Evolutionary conservation across 2,797 vertebrate species (phyloP), one percentile per base, ranked within the genome.

Genomic region (Fistularia tabacaria): DNA sequence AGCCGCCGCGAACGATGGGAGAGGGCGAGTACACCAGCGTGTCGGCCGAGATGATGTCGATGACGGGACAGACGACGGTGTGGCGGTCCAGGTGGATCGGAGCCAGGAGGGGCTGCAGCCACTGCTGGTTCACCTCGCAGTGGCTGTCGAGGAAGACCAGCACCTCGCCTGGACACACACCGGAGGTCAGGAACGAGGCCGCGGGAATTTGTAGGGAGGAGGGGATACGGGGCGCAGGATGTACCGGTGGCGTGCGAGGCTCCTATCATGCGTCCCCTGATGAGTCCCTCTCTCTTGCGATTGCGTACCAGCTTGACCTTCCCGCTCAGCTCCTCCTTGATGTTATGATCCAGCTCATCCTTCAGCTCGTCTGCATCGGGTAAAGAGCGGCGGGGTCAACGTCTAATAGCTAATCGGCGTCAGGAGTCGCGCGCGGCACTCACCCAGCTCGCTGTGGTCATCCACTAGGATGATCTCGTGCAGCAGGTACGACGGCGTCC

Each of bases 71-170:
- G 67, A 99, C 95, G 10, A 98, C 97, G 0, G 90, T 92, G 43
- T 50, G 91, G 0, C 8, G 82, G 59, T 96, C 90, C 59, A 84
- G 82, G 46, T 61, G 81, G 73, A 99, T 90, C 11, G 90, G 87
- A 0, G 89, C 77, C 73, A 99, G 87, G 67, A 99, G 80, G 0
- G 96, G 96, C 73, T 96, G 92, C 49, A 98, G 52, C 97, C 97
- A 99, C 51, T 83, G 79, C 75, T 90, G 83, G 0, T 99, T 99
- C 65, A 99, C 97, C 76, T 99, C 97, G 2, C 97, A 99, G 87
- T 99, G 97, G 73, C 95, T 98, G 87, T 99, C 97, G 86, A 99
- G 90, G 82, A 98, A 99, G 25, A 98, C 95, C 64, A 99, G 92
- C 14, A 95, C 93, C 50, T 95, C 90, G 37, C 96, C 97, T 99